phyloP scores from a whole-genome alignment of 2,113 vertebrate species.

The Proterorhinus semilunaris region DNA sequence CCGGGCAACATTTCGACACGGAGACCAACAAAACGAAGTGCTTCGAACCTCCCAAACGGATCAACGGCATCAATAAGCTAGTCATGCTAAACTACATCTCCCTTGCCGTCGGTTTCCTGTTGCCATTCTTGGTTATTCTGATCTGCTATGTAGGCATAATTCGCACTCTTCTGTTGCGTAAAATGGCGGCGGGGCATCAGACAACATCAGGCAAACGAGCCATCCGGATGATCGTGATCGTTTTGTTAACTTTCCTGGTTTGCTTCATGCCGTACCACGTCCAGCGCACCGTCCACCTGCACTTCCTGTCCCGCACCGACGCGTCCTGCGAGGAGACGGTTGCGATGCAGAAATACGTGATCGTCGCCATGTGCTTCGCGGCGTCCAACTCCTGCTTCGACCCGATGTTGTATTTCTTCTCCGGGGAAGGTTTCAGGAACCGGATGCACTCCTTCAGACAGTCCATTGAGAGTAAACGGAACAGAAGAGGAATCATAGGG shows the following conservation, averaged over 20 bases:
- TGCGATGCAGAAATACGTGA: constrained; percentile 88
- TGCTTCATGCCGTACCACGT: constrained; percentile 94
- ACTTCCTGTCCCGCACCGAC: constrained; percentile 53
- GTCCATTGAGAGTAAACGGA: not conserved
- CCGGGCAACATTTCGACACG: constrained; percentile 61
- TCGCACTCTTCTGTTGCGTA: constrained; percentile 79
- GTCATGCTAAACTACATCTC: constrained; percentile 83
- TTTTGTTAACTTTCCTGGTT: constrained; percentile 86
- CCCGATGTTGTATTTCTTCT: constrained; percentile 94
- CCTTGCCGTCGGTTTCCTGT: constrained; percentile 82
- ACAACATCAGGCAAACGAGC: constrained; percentile 76
- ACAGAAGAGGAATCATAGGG: not conserved
- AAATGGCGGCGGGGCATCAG: constrained; percentile 68
- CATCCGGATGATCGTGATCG: constrained; percentile 91
- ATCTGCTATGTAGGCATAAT: constrained; percentile 91
- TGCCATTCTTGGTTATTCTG: constrained; percentile 87
- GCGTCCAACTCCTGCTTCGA: constrained; percentile 95
- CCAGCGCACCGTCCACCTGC: constrained; percentile 87
- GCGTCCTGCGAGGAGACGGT: constrained; percentile 67
- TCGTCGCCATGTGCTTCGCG: constrained; percentile 88
- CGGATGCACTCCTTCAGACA: constrained; percentile 81
- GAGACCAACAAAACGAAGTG: constrained; percentile 87
- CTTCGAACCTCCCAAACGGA: constrained; percentile 82
- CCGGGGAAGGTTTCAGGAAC: constrained; percentile 87
- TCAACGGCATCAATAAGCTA: constrained; percentile 34